phyloP scores from a whole-genome alignment of 2,888 invertebrate genomes.

The Apodemia hepburni region DNA sequence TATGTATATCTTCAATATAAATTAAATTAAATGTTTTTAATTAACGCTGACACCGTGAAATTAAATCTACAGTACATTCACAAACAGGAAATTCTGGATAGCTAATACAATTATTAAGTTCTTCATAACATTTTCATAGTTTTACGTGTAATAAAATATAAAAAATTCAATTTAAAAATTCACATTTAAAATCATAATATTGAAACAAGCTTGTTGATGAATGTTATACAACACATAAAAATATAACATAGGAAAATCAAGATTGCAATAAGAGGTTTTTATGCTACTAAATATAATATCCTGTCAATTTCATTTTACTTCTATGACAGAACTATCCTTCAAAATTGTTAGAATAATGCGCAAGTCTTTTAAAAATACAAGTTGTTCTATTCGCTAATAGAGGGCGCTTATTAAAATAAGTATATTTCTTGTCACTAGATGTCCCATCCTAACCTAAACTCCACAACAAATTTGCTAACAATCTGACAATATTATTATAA shows the following conservation, averaged over 20 bases:
- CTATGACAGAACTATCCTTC: not conserved
- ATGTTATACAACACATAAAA: not conserved
- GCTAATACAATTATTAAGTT: not conserved
- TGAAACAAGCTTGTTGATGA: not conserved
- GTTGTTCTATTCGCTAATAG: not conserved
- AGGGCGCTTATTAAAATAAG: constrained; percentile 11
- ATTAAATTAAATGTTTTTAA: not conserved
- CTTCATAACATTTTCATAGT: not conserved
- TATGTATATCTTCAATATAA: not conserved
- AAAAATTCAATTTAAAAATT: not conserved
- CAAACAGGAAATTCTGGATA: not conserved
- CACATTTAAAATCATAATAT: not conserved
- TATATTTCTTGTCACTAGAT: not conserved
- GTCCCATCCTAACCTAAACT: not conserved
- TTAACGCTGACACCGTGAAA: not conserved
- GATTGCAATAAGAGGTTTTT: not conserved
- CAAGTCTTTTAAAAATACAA: constrained; percentile 1
- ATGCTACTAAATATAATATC: constrained; percentile 7
- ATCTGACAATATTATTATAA: too few relatives aligned
- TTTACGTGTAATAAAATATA: not conserved
- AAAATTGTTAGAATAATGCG: constrained; percentile 15
- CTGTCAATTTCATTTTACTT: not conserved
- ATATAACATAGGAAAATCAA: not conserved
- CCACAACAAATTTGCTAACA: not conserved
- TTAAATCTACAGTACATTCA: not conserved